Percentiles rank a stretch among this genome's conserved stretches.
Conservation (phyloP, 2,888 invertebrate species). For the Tinea semifulvella region DNA sequence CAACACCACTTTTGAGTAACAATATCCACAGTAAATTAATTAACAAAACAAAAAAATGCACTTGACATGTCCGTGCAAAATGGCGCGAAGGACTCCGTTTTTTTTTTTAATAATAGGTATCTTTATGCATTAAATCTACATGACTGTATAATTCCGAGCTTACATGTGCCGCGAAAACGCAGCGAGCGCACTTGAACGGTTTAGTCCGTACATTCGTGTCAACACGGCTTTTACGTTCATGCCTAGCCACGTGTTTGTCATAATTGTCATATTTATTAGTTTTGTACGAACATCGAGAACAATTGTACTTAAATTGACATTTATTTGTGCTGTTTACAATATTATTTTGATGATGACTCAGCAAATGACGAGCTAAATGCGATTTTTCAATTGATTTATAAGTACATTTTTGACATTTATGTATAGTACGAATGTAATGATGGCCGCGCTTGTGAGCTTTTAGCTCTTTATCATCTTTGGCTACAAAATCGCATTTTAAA, state of each 20-base stretch:
- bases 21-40: too few species aligned
- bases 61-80: too few species aligned
- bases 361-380: background rate
- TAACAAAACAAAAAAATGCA: too few species aligned
- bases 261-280: background rate
- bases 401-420: background rate
- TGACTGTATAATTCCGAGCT: background rate
- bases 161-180: background rate
- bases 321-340: background rate
- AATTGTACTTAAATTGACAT: background rate
- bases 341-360: background rate
- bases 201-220: background rate
- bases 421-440: background rate
- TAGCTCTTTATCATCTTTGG: background rate
- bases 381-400: background rate
- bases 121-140: background rate
- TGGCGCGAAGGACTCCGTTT: too few species aligned
- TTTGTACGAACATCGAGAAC: background rate
- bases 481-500: background rate
- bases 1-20: too few species aligned
- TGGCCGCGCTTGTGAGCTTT: background rate
- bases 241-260: background rate
- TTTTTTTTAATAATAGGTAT: conserved; percentile 1
- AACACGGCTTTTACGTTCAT: too few species aligned
- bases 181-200: background rate